Base-by-base conservation (phyloP, 2,797 vertebrate species). In the Oryzias sinensis region DNA sequence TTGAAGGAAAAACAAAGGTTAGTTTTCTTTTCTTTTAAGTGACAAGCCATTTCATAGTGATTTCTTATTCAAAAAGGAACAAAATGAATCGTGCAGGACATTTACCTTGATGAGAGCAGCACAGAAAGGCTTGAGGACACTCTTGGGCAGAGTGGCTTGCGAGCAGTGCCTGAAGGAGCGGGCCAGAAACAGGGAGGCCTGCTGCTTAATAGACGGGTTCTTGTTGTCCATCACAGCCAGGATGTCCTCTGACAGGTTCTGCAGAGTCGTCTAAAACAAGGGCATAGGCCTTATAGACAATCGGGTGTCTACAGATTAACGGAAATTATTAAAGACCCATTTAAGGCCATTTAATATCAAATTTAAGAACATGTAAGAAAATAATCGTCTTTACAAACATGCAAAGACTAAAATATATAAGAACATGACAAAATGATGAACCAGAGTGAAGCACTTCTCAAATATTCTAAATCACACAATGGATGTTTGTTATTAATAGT, bases 191-290 rank as follows among this genome's bases (percentile, higher is more conserved):
- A 99, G 90, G 5, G 97, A 97, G 0, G 97, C 94, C 84, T 99
- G 97, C 49, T 98, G 97, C 81, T 99, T 99, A 60, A 99, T 98
- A 25, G 96, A 95, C 2, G 97, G 97, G 65, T 99, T 99, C 90
- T 99, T 99, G 83, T 98, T 99, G 84, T 99, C 97, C 97, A 99
- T 98, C 70, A 99, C 97, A 42, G 82, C 90, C 81, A 98, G 85
- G 54, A 99, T 72, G 82, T 99, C 97, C 77, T 99, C 97, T 15
- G 94, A 97, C 68, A 99, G 87, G 71, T 94, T 98, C 84, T 98
- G 96, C 16, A 99, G 79, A 3, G 93, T 96, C 16, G 97, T 98
- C 97, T 99, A 74, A 24, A 58, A 53, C 53, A 76, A 59, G 5
- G 5, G 22, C 14, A 47, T 22, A 24, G 20, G 6, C 3, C 5